A percentile compares a stretch with the other conserved stretches of the same genome.
Conservation (phyloP, 2,113 vertebrate species). For the Nothobranchius furzeri region DNA sequence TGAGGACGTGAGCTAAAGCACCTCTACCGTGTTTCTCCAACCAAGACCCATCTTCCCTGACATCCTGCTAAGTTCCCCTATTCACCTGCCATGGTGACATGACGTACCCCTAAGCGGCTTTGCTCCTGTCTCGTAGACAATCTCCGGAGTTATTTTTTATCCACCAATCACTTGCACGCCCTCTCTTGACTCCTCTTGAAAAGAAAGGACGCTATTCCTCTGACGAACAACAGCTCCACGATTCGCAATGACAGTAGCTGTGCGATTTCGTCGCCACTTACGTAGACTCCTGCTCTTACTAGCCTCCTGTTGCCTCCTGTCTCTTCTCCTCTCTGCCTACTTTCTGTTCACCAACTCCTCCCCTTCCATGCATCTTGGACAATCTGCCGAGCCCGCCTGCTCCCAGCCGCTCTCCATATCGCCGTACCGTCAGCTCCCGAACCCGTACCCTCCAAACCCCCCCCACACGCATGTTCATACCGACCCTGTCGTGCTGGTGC, state of each 20-base stretch:
- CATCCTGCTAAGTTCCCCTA: slow-evolving; percentile 38
- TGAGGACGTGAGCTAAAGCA: slow-evolving; percentile 43
- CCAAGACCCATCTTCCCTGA: slow-evolving; percentile 66
- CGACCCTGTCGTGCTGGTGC: slow-evolving; percentile 87
- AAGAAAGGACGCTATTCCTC: slow-evolving; percentile 18
- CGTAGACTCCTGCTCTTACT: slow-evolving; percentile 88
- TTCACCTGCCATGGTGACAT: slow-evolving; percentile 97
- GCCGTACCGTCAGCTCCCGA: slow-evolving; percentile 80
- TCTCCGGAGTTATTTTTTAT: slow-evolving; percentile 22
- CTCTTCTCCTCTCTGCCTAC: slow-evolving; percentile 91
- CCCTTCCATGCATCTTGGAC: slow-evolving; percentile 88
- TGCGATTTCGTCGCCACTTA: slow-evolving; percentile 90
- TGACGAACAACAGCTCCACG: slow-evolving; percentile 28
- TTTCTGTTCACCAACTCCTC: slow-evolving; percentile 91
- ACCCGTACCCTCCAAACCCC: slow-evolving; percentile 84
- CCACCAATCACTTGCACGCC: slow-evolving; percentile 8
- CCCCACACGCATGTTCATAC: slow-evolving; percentile 87
- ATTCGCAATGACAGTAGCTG: slow-evolving; percentile 87
- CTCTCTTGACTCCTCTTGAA: slow-evolving; percentile 10
- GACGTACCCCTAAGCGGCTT: slow-evolving; percentile 72
- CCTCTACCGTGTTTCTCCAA: slow-evolving; percentile 22
- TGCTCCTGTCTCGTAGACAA: slow-evolving; percentile 49
- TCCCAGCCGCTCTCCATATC: slow-evolving; percentile 81
- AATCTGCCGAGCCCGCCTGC: slow-evolving; percentile 82
- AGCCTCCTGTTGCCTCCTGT: slow-evolving; percentile 90